Conservation (phyloP, 2,888 invertebrate genomes). For the Carcina quercana region DNA sequence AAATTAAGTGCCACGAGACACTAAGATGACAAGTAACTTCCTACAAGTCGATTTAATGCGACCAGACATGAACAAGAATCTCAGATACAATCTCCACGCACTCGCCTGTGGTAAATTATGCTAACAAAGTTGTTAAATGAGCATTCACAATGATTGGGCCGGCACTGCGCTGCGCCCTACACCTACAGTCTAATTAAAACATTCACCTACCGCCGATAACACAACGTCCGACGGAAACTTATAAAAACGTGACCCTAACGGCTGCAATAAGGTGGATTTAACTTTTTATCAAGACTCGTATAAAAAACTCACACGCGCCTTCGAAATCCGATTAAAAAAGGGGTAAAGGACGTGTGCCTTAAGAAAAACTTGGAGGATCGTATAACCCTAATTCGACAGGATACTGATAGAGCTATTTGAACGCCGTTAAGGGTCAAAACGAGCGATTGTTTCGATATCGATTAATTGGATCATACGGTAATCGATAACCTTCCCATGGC, state of each 20-base stretch:
- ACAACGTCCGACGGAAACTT: constrained; percentile 44
- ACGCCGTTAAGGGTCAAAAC: constrained; percentile 48
- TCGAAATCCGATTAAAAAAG: constrained; percentile 68
- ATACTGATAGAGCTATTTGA: constrained; percentile 70
- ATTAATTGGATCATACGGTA: constrained; percentile 72
- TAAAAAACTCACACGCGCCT: constrained; percentile 62
- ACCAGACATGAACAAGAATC: constrained; percentile 8
- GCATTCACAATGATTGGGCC: constrained; percentile 46
- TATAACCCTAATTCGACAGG: constrained; percentile 62
- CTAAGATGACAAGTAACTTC: too few species aligned
- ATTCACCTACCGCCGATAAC: constrained; percentile 57
- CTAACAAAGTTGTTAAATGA: constrained; percentile 54
- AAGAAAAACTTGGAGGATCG: constrained; percentile 47
- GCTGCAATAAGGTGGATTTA: constrained; percentile 65
- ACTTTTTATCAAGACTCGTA: constrained; percentile 50
- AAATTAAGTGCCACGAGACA: too few species aligned
- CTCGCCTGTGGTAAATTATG: constrained; percentile 46
- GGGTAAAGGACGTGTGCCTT: constrained; percentile 56
- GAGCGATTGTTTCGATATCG: constrained; percentile 66
- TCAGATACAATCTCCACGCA: constrained; percentile 36
- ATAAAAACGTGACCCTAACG: constrained; percentile 61
- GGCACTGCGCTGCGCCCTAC: too few species aligned
- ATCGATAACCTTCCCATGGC: constrained; percentile 64
- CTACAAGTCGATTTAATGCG: constrained; percentile 1
- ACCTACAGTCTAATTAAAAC: constrained; percentile 57